Evolutionary conservation across 2,797 vertebrate genomes (phyloP), one percentile per base, ranked within the genome.

Genomic region (Emydoidea blandingii): DNA sequence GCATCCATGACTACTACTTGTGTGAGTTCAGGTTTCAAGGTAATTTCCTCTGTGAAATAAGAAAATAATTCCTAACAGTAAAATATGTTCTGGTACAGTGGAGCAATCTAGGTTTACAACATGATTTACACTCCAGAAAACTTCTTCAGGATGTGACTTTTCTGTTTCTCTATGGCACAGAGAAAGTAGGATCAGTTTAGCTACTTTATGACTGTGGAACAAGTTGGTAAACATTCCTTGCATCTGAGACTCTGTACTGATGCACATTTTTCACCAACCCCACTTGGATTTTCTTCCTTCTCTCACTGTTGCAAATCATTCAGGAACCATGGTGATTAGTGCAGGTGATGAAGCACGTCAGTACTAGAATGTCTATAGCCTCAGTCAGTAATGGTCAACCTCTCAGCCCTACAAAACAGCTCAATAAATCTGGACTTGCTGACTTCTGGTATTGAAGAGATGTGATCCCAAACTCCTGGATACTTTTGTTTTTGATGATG

Each of bases 31-130:
- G 80, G 91, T 1, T 85, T 41, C 50, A 83, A 86, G 25, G 76
- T 59, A 82, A 79, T 93, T 93, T 95, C 52, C 87, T 52, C 29
- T 21, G 59, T n/a, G 29, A 81, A 95, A 90, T 65, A 65, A n/a
- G 34, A 65, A 52, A 82, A 44, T 14, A 37, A 7, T 74, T 84
- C 27, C 79, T 49, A 0, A 0, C 31, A 34, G 62, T 53, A 86
- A 91, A 18, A 54, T 82, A 54, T 79, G 88, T n/a, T 21, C 54
- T 59, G 19, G 54, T 76, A 52, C 83, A 89, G 53, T 0, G 1
- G 62, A 74, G n/a, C 16, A 49, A 37, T 74, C 91, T 84, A 80
- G 88, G 81, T 78, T 83, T 54, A 90, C 80, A 62, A 62, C 4
- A 6, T 34, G 31, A 62, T 62, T 62, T 62, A 41, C 0, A 2